Base-by-base conservation (phyloP, 2,113 vertebrate species). In the Pangasianodon hypophthalmus region DNA sequence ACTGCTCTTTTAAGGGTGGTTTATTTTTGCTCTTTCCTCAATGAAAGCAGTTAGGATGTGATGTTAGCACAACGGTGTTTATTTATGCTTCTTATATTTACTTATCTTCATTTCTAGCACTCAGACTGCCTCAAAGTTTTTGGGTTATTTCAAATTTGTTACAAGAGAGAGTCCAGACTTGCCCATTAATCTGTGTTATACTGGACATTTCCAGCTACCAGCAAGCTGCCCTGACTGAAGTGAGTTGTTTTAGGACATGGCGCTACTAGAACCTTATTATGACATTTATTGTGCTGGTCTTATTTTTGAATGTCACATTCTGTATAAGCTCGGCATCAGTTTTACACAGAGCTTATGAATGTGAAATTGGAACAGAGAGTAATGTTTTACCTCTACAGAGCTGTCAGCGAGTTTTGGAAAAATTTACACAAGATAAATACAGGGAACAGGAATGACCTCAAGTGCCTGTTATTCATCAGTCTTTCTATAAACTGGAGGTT, bases 151-250 rank as follows among this genome's bases (percentile, higher is more conserved):
- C 77, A 29, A 64, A 89, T 89, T 93, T 92, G 92, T 93, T 87
- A 86, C 52, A 71, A 86, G 80, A 90, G 89, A 91, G 90, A 89
- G 88, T 87, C 87, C 90, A 91, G 90, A 91, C 90, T 80, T 64
- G 92, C 89, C 92, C 93, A 94, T 95, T 95, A 95, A 95, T 95
- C 94, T 94, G 92, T 91, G 94, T 94, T 95, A 94, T 94, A 92
- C 87, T 21, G 82, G 64, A 14, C 62, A 88, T 37, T 71, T 85
- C 73, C 60, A 80, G n/a, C 50, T 75, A 75, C 50, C 6, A 44
- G 21, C 26, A n/a, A 60, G 58, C 60, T 81, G 58, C 52, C 85
- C 56, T 52, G 67, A 90, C 88, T 14, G 62, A 86, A 90, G 77
- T 62, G 32, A 67, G 46, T 50, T 64, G 54, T 77, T 86, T 67